phyloP scores from a whole-genome alignment of 2,888 invertebrate species.

The Isotomurus palustris region DNA sequence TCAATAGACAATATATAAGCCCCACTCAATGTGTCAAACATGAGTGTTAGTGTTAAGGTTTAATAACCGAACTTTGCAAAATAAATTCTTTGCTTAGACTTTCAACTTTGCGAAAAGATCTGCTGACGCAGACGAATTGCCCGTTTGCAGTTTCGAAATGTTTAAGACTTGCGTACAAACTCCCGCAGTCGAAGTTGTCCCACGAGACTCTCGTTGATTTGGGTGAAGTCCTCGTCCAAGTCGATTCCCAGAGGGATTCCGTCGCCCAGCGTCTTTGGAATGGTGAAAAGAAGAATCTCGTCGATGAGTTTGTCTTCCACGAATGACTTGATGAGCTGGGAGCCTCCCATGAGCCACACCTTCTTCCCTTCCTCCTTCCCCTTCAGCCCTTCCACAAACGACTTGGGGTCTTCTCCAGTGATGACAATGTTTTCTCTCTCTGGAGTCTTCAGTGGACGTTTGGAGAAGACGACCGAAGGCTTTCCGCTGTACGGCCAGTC shows the following conservation, averaged over 20 bases:
- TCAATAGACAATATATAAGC: too few relatives aligned
- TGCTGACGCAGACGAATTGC: too few relatives aligned
- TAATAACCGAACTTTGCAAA: too few relatives aligned
- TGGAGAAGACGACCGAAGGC: neutral
- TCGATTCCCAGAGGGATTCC: slow-evolving; percentile 6
- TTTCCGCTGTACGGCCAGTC: slow-evolving; percentile 6
- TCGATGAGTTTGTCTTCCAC: neutral
- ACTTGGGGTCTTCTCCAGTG: neutral
- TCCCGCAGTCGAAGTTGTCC: too few relatives aligned
- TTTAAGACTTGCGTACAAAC: too few relatives aligned
- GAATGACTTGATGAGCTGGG: neutral
- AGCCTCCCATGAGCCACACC: slow-evolving; percentile 10
- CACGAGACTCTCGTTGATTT: too few relatives aligned
- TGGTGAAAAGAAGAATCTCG: slow-evolving; percentile 2
- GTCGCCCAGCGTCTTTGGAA: neutral
- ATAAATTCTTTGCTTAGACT: too few relatives aligned
- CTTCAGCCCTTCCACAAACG: neutral
- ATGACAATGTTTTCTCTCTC: neutral
- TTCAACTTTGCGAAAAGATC: too few relatives aligned
- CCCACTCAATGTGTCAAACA: too few relatives aligned
- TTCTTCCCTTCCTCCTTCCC: neutral
- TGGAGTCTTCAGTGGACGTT: neutral
- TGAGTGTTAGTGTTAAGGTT: too few relatives aligned
- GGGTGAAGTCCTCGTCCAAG: too few relatives aligned
- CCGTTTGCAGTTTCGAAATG: too few relatives aligned